These are phyloP conservation scores for Collichthys lucidus DNA, from an alignment of 2,113 vertebrate species.

Conservation along the genomic window DNA sequence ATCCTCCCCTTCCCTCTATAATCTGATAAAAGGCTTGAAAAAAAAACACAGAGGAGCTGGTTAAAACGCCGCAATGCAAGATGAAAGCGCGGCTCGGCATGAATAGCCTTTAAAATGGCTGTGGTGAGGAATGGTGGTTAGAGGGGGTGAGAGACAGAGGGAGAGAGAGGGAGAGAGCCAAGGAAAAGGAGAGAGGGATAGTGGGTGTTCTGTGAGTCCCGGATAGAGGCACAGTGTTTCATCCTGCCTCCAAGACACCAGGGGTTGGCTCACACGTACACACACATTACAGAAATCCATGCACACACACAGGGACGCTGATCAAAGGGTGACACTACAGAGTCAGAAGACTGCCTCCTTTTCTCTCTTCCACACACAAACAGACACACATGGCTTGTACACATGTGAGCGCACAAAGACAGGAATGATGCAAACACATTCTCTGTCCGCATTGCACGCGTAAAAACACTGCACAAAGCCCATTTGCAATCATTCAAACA, in stretches of 20 bases:
- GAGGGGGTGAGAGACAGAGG: slow-evolving; percentile 2
- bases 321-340: slow-evolving; percentile 78
- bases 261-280: slow-evolving; percentile 48
- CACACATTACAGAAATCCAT: slow-evolving; percentile 7
- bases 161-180: slow-evolving; percentile 25
- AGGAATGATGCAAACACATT: slow-evolving; percentile 12
- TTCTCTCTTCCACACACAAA: slow-evolving; percentile 32
- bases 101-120: slow-evolving; percentile 73
- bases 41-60: slow-evolving; percentile 43
- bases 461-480: slow-evolving; percentile 24
- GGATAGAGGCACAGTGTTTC: slow-evolving; percentile 79
- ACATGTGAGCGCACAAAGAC: slow-evolving; percentile 16
- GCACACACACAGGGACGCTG: slow-evolving; percentile 47
- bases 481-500: not conserved
- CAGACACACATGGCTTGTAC: slow-evolving; percentile 11
- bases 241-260: slow-evolving; percentile 81
- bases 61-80: slow-evolving; percentile 57
- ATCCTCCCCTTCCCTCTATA: slow-evolving; percentile 20
- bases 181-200: slow-evolving; percentile 61
- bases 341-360: slow-evolving; percentile 63
- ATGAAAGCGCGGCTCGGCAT: slow-evolving; percentile 67
- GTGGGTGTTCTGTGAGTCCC: slow-evolving; percentile 80
- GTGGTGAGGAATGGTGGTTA: slow-evolving; percentile 51
- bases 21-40: slow-evolving; percentile 63
- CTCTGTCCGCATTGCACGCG: not conserved